Conservation (phyloP, 2,113 vertebrate species). For the Charadrius vociferus region DNA sequence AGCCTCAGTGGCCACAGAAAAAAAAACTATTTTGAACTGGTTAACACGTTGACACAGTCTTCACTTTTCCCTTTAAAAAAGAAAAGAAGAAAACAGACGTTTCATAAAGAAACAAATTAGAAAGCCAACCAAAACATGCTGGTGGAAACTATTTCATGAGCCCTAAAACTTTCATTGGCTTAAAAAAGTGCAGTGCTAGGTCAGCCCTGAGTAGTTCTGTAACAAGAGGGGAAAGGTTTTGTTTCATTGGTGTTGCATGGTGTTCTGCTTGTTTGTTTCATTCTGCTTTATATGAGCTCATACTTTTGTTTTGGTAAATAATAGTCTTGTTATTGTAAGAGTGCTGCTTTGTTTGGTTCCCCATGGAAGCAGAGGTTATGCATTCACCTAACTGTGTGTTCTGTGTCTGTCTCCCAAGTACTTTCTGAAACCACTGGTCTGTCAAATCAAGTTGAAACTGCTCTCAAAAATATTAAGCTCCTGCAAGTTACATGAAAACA, state of each 20-base stretch:
- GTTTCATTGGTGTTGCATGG: background rate
- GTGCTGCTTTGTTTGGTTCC: background rate
- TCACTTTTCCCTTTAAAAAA: background rate
- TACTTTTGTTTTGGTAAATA: background rate
- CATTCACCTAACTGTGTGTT: background rate
- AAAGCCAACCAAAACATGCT: background rate
- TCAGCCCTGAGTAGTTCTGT: background rate
- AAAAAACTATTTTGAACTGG: background rate
- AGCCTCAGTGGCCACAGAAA: too few species aligned
- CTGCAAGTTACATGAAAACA: background rate
- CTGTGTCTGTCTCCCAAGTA: rapidly evolving
- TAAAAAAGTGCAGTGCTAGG: background rate
- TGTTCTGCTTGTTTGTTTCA: background rate
- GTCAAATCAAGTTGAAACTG: background rate
- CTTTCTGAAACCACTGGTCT: background rate
- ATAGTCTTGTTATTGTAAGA: background rate
- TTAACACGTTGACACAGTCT: background rate
- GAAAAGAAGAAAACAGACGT: background rate
- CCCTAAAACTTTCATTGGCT: background rate
- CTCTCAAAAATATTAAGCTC: background rate
- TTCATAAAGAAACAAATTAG: background rate
- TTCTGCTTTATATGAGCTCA: background rate
- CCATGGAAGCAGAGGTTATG: background rate
- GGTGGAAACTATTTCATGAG: background rate
- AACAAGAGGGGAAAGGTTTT: background rate